Conservation (phyloP, 2,113 vertebrate genomes). For the Equus przewalskii region DNA sequence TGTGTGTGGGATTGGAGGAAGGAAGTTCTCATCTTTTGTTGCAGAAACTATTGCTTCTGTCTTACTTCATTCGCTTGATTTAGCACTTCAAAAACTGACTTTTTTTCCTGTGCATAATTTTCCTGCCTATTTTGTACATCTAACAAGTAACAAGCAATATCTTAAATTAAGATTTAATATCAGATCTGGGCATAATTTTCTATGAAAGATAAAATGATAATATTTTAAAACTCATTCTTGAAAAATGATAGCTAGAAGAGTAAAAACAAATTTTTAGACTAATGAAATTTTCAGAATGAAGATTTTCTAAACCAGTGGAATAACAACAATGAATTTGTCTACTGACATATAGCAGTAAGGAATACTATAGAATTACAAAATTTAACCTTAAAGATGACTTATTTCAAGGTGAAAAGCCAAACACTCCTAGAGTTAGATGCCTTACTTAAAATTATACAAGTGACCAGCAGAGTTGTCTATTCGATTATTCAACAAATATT, state of each 20-base stretch:
- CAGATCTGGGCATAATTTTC: not conserved
- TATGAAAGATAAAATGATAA: conserved; percentile 35
- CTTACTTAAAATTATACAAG: not conserved
- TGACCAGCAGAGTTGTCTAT: not conserved
- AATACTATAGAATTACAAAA: conserved; percentile 26
- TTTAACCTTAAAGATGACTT: not conserved
- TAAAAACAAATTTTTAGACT: not conserved
- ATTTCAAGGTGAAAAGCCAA: not conserved
- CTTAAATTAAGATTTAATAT: conserved; percentile 48
- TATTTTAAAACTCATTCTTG: conserved; percentile 41
- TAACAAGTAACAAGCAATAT: not conserved
- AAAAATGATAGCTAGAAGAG: conserved; percentile 23
- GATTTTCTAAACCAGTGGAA: not conserved
- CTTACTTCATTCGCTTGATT: conserved; percentile 51
- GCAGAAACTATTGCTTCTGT: conserved; percentile 4
- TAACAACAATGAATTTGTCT: conserved; percentile 25
- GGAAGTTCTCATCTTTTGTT: conserved; percentile 32
- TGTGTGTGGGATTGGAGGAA: not conserved
- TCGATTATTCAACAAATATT: not conserved
- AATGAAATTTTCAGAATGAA: conserved; percentile 29
- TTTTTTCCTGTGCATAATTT: conserved; percentile 16
- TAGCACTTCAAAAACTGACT: conserved; percentile 33
- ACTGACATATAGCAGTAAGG: not conserved
- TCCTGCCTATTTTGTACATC: conserved; percentile 6
- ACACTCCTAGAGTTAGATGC: not conserved